A percentile compares a stretch with the other conserved stretches of the same genome.
These are phyloP conservation scores for Rhyacophila evoluta DNA, from an alignment of 2,888 invertebrate genomes.

Conservation along the genomic window DNA sequence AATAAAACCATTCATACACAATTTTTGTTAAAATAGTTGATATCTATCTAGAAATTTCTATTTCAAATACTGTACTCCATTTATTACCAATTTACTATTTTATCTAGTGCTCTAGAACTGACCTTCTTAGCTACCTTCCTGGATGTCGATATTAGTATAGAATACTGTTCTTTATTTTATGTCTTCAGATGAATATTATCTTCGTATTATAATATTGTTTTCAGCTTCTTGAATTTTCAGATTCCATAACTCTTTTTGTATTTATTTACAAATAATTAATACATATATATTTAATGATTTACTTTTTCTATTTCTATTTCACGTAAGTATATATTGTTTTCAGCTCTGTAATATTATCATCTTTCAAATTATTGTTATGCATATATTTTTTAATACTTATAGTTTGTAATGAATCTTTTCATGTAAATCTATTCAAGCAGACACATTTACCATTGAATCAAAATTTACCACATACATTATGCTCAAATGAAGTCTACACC, in stretches of 20 bases:
- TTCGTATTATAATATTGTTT: neutral
- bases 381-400: neutral
- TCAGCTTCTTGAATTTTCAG: neutral
- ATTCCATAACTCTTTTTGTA: neutral
- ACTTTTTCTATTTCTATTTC: neutral
- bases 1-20: too few relatives aligned
- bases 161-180: neutral
- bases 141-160: neutral
- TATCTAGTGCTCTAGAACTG: too few relatives aligned
- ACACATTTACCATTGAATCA: too few relatives aligned
- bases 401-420: neutral
- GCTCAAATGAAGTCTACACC: too few relatives aligned
- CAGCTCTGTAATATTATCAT: neutral
- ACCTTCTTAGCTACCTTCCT: neutral
- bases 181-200: neutral
- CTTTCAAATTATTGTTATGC: neutral
- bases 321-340: neutral
- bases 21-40: too few relatives aligned
- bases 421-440: too few relatives aligned
- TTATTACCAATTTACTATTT: too few relatives aligned
- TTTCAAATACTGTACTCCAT: too few relatives aligned
- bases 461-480: too few relatives aligned
- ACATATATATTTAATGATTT: too few relatives aligned
- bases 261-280: neutral
- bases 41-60: too few relatives aligned